Evolutionary conservation across 1,140 invertebrate genomes (phyloP).

Genomic region (Formica selysi): DNA sequence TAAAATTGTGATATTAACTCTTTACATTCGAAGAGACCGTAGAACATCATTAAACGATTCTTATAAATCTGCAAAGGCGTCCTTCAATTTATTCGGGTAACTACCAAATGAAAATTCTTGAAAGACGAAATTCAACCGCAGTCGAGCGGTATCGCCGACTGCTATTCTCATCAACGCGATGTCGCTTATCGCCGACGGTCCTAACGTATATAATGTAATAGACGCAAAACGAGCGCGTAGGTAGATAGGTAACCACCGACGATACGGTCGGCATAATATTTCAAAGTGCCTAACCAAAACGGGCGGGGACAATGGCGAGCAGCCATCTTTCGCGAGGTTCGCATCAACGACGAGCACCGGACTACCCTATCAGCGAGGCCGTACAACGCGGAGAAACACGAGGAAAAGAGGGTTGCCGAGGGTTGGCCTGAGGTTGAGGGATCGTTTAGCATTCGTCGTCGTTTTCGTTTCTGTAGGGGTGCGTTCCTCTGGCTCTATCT

Average conservation of each 20-base stretch:
- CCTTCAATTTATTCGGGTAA: neutral
- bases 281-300: conserved; percentile 80
- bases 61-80: no score
- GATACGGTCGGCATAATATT: conserved; percentile 82
- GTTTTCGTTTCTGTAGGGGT: conserved; percentile 74
- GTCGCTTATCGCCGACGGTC: conserved; percentile 37
- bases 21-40: no score
- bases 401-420: conserved; percentile 78
- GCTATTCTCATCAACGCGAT: conserved; percentile 35
- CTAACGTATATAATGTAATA: conserved; percentile 52
- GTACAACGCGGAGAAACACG: conserved; percentile 74
- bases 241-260: conserved; percentile 66
- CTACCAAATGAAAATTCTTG: conserved; percentile 77
- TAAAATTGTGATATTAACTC: neutral
- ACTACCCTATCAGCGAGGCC: conserved; percentile 78
- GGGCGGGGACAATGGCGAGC: conserved; percentile 75
- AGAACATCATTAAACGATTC: no score
- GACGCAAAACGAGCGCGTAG: conserved; percentile 23
- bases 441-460: conserved; percentile 79
- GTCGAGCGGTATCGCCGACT: neutral
- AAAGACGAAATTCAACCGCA: conserved; percentile 69
- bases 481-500: conserved; percentile 68
- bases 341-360: conserved; percentile 69
- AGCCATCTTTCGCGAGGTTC: conserved; percentile 81
- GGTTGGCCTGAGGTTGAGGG: conserved; percentile 78